Evolutionary conservation across 2,888 invertebrate genomes (phyloP).

Genomic region (Lasioglossum villosulum): DNA sequence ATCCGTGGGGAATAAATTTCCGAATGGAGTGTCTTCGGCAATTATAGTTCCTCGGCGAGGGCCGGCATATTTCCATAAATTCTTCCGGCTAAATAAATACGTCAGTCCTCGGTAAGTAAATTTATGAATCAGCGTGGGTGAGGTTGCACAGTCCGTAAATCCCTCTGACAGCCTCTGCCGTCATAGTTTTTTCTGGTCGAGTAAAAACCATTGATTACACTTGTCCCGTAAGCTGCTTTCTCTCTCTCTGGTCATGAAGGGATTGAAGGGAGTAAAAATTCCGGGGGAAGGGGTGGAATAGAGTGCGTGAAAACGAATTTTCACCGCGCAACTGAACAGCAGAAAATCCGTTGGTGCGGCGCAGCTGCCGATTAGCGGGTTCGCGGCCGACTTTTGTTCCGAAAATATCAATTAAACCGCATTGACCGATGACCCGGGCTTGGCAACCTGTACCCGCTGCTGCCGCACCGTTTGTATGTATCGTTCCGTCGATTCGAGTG

Average conservation of each 20-base stretch:
- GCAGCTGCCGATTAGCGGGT: slow-evolving; percentile 33
- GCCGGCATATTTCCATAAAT: not conserved
- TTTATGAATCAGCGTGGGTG: not conserved
- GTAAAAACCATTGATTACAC: slow-evolving; percentile 14
- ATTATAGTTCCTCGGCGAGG: not conserved
- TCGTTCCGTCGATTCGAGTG: not conserved
- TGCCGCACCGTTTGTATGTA: not conserved
- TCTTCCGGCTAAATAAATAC: not conserved
- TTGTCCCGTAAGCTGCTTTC: not conserved
- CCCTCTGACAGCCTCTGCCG: not conserved
- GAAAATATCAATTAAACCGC: slow-evolving; percentile 45
- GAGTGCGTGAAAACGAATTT: slow-evolving; percentile 14
- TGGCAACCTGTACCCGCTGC: not conserved
- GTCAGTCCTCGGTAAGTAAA: not conserved
- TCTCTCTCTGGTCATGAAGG: not conserved
- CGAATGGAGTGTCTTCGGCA: not conserved
- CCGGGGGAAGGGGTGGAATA: not conserved
- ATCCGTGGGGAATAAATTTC: not conserved
- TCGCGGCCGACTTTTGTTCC: slow-evolving; percentile 27
- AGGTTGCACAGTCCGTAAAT: not conserved
- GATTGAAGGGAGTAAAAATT: not conserved
- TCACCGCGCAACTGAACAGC: not conserved
- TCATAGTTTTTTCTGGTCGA: not conserved
- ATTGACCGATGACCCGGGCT: not conserved
- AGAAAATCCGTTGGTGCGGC: slow-evolving; percentile 7